Evolutionary conservation across 2,113 vertebrate species (phyloP).

Genomic region (Salvator merianae): DNA sequence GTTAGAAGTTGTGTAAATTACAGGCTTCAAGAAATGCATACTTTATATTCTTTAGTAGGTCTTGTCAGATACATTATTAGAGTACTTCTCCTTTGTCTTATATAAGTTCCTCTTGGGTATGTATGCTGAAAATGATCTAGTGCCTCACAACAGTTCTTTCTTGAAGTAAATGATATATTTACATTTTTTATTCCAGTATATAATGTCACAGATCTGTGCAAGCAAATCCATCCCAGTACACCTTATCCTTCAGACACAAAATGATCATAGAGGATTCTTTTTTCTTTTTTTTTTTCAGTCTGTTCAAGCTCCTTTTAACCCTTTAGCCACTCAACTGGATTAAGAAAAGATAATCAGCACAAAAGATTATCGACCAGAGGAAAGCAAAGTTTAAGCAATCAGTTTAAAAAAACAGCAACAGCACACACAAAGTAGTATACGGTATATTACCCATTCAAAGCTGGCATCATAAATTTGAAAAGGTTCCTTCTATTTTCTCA

Average conservation of each 20-base stretch:
- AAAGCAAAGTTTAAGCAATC: not conserved
- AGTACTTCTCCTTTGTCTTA: constrained; percentile 28
- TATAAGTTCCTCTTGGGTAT: constrained; percentile 18
- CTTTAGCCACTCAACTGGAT: not conserved
- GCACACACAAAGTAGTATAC: not conserved
- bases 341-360: not conserved
- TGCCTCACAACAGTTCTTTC: constrained; percentile 12
- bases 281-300: not conserved
- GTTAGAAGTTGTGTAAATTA: constrained; percentile 45
- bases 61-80: constrained; percentile 37
- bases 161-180: constrained; percentile 37
- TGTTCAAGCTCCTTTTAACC: not conserved
- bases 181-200: constrained; percentile 46
- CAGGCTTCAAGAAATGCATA: constrained; percentile 43
- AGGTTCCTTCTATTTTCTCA: too few species aligned
- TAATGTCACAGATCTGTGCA: constrained; percentile 12
- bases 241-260: not conserved
- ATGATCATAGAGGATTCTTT: not conserved
- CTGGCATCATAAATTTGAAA: not conserved
- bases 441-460: not conserved
- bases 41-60: constrained; percentile 30
- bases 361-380: not conserved
- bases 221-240: not conserved
- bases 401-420: not conserved
- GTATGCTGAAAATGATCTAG: constrained; percentile 23